phyloP scores from a whole-genome alignment of 1,140 invertebrate genomes.

The Aporrectodea caliginosa region DNA sequence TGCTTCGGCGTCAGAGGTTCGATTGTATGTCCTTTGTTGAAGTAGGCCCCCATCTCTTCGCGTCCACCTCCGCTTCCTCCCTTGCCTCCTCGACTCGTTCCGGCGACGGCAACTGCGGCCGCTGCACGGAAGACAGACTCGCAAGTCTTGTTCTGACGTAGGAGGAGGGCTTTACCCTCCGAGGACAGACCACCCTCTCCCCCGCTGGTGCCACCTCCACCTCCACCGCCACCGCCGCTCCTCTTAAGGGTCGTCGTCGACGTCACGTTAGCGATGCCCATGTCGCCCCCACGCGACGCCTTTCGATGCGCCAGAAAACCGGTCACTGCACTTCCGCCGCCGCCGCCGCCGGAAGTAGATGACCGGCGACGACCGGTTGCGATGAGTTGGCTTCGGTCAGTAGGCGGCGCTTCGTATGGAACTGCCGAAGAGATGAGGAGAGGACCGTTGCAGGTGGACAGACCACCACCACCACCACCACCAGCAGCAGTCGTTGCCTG shows the following conservation, averaged over 20 bases:
- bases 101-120: too few relatives aligned
- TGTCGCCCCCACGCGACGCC: not conserved
- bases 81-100: too few relatives aligned
- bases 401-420: not conserved
- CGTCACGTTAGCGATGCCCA: not conserved
- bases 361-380: not conserved
- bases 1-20: not conserved
- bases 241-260: not conserved
- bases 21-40: not conserved
- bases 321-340: not conserved
- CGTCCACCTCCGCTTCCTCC: too few relatives aligned
- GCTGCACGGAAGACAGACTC: not conserved
- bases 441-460: not conserved
- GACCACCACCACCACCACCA: too few relatives aligned
- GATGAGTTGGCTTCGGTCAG: not conserved
- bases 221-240: too few relatives aligned
- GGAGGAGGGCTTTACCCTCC: too few relatives aligned
- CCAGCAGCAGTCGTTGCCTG: not conserved
- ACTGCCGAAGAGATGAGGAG: not conserved
- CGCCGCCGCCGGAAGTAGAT: not conserved
- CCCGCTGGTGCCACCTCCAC: too few relatives aligned
- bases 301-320: not conserved
- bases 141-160: not conserved
- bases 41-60: not conserved
- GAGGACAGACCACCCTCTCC: too few relatives aligned